Evolutionary conservation across 2,888 invertebrate species (phyloP).

Genomic region (Uloborus plumipes): DNA sequence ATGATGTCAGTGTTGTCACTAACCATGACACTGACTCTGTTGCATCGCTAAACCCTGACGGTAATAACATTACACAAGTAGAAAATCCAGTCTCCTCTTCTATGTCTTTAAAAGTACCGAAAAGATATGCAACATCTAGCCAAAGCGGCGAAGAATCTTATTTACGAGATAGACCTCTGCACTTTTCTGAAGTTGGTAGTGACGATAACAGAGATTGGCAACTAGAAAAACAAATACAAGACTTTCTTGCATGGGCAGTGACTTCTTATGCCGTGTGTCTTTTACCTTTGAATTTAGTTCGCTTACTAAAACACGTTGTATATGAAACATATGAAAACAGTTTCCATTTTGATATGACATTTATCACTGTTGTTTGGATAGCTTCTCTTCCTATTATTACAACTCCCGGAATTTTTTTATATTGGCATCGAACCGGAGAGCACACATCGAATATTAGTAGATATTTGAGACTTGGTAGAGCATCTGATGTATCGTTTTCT

Average conservation of each 20-base stretch:
- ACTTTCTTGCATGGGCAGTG: constrained; percentile 79
- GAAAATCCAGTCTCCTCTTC: constrained; percentile 13
- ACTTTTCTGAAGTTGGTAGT: constrained; percentile 28
- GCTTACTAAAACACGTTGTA: constrained; percentile 78
- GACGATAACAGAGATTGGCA: constrained; percentile 70
- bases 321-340: constrained; percentile 80
- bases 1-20: constrained; percentile 17
- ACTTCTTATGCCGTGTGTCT: constrained; percentile 78
- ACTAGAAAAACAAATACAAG: constrained; percentile 79
- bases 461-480: constrained; percentile 49
- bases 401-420: constrained; percentile 76
- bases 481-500: constrained; percentile 49
- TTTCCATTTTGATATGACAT: constrained; percentile 79
- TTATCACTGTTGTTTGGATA: constrained; percentile 80
- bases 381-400: constrained; percentile 79
- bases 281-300: constrained; percentile 78
- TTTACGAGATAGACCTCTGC: constrained; percentile 18
- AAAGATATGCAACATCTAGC: constrained; percentile 57
- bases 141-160: constrained; percentile 59
- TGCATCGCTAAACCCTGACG: constrained; percentile 14
- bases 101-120: constrained; percentile 28
- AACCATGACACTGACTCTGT: constrained; percentile 30
- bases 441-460: constrained; percentile 30
- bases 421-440: constrained; percentile 20
- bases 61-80: not conserved